phyloP scores from a whole-genome alignment of 35 echinoderm and acorn worm genomes.

The Stichopus chloronotus region DNA sequence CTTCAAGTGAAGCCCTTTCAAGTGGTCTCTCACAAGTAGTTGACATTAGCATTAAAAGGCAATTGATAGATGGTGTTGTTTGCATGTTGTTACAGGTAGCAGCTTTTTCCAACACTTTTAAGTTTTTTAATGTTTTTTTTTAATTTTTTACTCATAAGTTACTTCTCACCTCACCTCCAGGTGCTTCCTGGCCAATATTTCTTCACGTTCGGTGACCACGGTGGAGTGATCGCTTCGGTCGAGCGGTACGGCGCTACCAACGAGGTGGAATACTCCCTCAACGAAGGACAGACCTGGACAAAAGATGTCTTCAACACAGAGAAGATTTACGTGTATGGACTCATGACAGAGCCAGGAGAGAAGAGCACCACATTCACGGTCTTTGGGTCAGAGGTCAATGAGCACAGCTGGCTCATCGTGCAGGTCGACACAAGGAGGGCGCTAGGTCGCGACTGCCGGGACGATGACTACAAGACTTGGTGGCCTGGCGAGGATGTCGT shows the following conservation, averaged over 20 bases:
- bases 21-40: too few species aligned
- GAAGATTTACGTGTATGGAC: constrained; percentile 87
- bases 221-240: constrained; percentile 81
- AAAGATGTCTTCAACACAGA: constrained; percentile 54
- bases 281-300: constrained; percentile 83
- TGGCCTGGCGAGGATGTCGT: constrained; percentile 85
- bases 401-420: constrained; percentile 85
- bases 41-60: too few species aligned
- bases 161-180: not conserved
- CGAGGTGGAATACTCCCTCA: constrained; percentile 71
- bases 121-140: too few species aligned
- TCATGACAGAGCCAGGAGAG: constrained; percentile 96
- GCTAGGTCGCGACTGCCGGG: constrained; percentile 23
- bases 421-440: constrained; percentile 73
- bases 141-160: too few species aligned
- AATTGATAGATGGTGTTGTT: too few species aligned
- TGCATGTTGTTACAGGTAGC: too few species aligned
- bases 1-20: too few species aligned
- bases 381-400: constrained; percentile 76
- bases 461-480: constrained; percentile 92
- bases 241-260: constrained; percentile 77
- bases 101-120: too few species aligned
- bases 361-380: constrained; percentile 72
- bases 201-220: constrained; percentile 91
- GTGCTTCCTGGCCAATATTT: constrained; percentile 76